phyloP scores from a whole-genome alignment of 2,797 vertebrate species.

The Microctenopoma stevenorrisi region DNA sequence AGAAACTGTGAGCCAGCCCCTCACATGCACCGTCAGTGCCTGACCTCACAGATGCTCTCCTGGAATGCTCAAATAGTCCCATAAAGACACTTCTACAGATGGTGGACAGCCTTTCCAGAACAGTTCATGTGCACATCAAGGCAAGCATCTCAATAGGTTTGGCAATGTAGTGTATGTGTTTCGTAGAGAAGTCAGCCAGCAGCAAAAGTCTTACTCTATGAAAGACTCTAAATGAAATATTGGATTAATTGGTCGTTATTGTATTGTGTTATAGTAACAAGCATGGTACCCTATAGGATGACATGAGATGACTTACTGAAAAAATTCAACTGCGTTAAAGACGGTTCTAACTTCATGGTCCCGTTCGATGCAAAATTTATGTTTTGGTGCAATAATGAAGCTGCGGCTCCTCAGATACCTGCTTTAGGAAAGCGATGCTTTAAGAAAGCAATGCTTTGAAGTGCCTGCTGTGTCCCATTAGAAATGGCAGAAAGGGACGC shows the following conservation, averaged over 20 bases:
- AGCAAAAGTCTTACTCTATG: background rate
- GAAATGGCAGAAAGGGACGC: slow-evolving; percentile 42
- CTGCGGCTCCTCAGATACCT: slow-evolving; percentile 44
- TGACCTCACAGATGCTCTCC: no score
- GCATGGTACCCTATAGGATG: background rate
- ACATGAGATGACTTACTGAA: background rate
- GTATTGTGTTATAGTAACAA: background rate
- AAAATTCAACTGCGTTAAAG: no score
- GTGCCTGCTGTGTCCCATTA: slow-evolving; percentile 48
- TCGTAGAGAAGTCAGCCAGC: background rate
- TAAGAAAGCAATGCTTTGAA: slow-evolving; percentile 51
- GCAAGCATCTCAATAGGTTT: no score
- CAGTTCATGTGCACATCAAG: no score
- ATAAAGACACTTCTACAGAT: no score
- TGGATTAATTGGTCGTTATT: slow-evolving; percentile 3
- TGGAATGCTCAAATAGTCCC: no score
- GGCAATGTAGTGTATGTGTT: background rate
- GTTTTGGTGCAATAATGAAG: slow-evolving; percentile 39
- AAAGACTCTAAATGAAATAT: slow-evolving; percentile 10
- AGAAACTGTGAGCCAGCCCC: no score
- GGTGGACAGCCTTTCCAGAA: no score
- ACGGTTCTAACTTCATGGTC: slow-evolving; percentile 31
- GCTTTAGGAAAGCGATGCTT: slow-evolving; percentile 35
- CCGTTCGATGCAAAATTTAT: slow-evolving; percentile 35
- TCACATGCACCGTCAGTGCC: no score